Evolutionary conservation across 2,113 vertebrate species (phyloP).

Genomic region (Tachysurus fulvidraco): DNA sequence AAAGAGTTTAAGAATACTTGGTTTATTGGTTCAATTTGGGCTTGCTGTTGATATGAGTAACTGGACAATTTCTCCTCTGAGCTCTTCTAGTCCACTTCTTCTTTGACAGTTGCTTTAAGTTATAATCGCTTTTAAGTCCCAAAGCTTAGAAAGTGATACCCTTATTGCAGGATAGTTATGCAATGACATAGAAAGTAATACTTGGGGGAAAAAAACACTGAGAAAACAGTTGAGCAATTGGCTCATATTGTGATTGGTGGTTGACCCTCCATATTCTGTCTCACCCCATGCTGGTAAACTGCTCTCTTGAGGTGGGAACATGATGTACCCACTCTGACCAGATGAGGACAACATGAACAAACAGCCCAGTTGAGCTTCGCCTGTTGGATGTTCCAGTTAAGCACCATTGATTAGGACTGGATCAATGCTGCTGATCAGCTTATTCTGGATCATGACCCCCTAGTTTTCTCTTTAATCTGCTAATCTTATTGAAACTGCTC

Average conservation of each 20-base stretch:
- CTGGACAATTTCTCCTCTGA: background rate
- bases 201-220: background rate
- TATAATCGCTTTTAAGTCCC: background rate
- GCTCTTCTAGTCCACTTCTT: background rate
- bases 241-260: constrained; percentile 20
- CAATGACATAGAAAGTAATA: constrained; percentile 37
- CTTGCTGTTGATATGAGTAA: no score
- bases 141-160: background rate
- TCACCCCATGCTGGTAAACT: constrained; percentile 38
- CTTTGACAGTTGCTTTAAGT: background rate
- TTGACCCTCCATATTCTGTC: constrained; percentile 17
- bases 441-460: constrained; percentile 44
- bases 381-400: constrained; percentile 13
- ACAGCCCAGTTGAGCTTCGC: constrained; percentile 22
- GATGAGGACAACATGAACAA: constrained; percentile 45
- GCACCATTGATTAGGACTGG: constrained; percentile 38
- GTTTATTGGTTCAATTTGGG: no score
- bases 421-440: constrained; percentile 47
- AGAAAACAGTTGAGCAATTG: background rate
- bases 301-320: constrained; percentile 16
- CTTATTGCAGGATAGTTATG: constrained; percentile 36
- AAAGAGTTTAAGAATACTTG: background rate
- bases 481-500: constrained; percentile 33
- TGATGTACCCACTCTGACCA: constrained; percentile 39
- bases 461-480: constrained; percentile 41